phyloP scores from a whole-genome alignment of 2,113 vertebrate species.

The Taxidea taxus region DNA sequence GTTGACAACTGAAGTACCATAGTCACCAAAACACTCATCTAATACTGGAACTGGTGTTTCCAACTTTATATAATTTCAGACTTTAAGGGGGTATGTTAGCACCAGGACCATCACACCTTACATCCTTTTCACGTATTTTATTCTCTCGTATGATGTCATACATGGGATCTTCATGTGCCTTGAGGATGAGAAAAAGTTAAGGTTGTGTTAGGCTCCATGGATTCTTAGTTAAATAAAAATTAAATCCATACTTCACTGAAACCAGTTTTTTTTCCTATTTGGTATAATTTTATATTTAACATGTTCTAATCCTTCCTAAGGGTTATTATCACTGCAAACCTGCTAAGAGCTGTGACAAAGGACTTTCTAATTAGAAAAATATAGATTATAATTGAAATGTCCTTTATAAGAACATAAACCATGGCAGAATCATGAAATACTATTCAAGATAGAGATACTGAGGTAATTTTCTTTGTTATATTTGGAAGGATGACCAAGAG shows the following conservation, averaged over 20 bases:
- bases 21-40: neutral
- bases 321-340: neutral
- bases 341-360: neutral
- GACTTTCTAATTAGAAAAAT: slow-evolving; percentile 11
- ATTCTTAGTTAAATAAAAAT: neutral
- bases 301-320: neutral
- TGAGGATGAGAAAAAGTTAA: slow-evolving; percentile 43
- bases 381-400: neutral
- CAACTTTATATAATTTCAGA: neutral
- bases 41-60: neutral
- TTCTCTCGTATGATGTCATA: slow-evolving; percentile 94
- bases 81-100: neutral
- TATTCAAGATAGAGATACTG: neutral
- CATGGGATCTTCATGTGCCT: slow-evolving; percentile 99
- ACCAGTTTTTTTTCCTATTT: neutral
- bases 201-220: neutral
- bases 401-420: neutral
- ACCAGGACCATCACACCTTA: slow-evolving; percentile 83
- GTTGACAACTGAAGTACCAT: neutral
- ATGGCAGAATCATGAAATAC: neutral
- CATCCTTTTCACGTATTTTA: slow-evolving; percentile 93
- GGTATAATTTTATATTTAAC: neutral
- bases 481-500: neutral
- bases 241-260: neutral
- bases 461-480: neutral